Base-by-base conservation (phyloP, 2,797 vertebrate genomes). In the Catamblyrhynchus diadema region DNA sequence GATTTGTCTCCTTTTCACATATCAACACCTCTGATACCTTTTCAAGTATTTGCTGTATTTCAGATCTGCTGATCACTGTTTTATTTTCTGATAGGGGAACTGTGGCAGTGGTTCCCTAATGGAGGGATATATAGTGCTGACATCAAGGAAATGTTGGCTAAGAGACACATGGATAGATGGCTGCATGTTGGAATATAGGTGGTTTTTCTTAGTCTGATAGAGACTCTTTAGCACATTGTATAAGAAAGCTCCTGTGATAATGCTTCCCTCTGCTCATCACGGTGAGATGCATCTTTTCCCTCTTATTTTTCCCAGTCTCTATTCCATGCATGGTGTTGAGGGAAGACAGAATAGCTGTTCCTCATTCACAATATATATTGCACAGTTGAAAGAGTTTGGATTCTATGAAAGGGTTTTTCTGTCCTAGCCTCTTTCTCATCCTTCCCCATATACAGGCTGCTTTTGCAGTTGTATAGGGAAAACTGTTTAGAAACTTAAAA, bases 51-150 rank as follows among this genome's bases (percentile, higher is more conserved):
- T 93, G 79, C 71, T 81, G 47, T 83, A 60, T 87, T 95, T 95
- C 71, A 92, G 85, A 91, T 91, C 72, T 94, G 89, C 87, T 94
- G 91, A 93, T 91, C 54, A 45, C 47, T 21, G 75, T 91, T 97
- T 86, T 93, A 95, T 95, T 95, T 95, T 70, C 90, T 91, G 91
- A 75, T 93, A 71, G 66, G n/a, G 54, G 66, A 91, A 47, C 62
- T 41, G 61, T 93, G 87, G 77, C 80, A 60, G 70, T 95, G 56
- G 82, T 61, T 86, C 33, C 60, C 81, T 91, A 80, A 80, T 83
- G 83, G 82, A 88, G 71, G 78, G 53, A 88, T 91, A 59, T 90
- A 92, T 90, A 80, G 71, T 90, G 83, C 91, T 95, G 93, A 95
- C 74, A 88, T 91, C 81, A 78, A 87, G 91, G 84, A 91, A 96